These are phyloP conservation scores for Meandrusa payeni DNA, from an alignment of 2,888 invertebrate species.

Conservation along the genomic window DNA sequence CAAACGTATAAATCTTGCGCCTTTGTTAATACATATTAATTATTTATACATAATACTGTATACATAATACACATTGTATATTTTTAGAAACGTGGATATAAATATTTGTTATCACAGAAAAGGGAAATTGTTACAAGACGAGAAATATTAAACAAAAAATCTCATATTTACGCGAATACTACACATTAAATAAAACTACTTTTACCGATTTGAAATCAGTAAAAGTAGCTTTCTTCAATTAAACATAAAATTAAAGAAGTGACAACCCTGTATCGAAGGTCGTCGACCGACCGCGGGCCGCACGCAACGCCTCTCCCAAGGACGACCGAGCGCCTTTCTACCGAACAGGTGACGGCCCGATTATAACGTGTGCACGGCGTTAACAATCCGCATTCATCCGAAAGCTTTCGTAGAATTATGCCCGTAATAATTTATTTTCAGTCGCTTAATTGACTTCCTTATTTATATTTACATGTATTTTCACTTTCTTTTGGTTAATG, in stretches of 20 bases:
- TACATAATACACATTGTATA: too few relatives aligned
- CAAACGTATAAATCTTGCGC: too few relatives aligned
- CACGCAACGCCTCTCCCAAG: conserved; percentile 22
- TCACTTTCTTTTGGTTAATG: background rate
- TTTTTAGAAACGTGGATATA: too few relatives aligned
- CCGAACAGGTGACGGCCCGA: conserved; percentile 17
- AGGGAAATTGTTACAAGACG: too few relatives aligned
- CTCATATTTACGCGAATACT: too few relatives aligned
- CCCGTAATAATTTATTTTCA: background rate
- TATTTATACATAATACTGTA: too few relatives aligned
- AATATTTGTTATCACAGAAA: too few relatives aligned
- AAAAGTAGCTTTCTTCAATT: too few relatives aligned
- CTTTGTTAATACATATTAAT: too few relatives aligned
- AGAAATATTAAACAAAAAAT: too few relatives aligned
- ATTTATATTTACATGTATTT: background rate
- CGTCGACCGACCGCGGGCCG: conserved; percentile 23
- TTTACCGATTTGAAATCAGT: too few relatives aligned
- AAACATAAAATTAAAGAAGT: background rate
- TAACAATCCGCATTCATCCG: background rate
- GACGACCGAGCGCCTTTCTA: conserved; percentile 23
- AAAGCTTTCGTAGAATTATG: conserved; percentile 6
- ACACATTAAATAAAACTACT: too few relatives aligned
- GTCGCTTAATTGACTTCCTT: background rate
- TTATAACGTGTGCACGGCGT: conserved; percentile 1
- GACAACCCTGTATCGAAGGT: conserved; percentile 16